phyloP scores from a whole-genome alignment of 2,888 invertebrate genomes.

The Drosophila acutilabella region DNA sequence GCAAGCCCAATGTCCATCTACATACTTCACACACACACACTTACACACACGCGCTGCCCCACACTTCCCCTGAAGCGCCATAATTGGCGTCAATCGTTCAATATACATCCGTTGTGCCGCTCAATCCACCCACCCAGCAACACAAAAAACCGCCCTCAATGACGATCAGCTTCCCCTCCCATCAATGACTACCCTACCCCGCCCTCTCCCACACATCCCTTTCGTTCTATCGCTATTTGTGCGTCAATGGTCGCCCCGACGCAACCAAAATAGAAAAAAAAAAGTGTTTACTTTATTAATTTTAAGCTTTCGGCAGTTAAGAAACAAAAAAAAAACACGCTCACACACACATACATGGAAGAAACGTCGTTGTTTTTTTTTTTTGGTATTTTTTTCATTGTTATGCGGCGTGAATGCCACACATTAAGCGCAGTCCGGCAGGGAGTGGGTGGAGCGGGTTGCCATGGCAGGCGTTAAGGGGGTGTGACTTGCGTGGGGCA shows the following conservation, averaged over 20 bases:
- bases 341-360: slow-evolving; percentile 18
- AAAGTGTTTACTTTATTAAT: slow-evolving; percentile 76
- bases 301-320: slow-evolving; percentile 78
- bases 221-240: slow-evolving; percentile 44
- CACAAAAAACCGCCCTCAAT: slow-evolving; percentile 33
- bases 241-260: slow-evolving; percentile 53
- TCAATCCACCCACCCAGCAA: slow-evolving; percentile 28
- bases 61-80: slow-evolving; percentile 6
- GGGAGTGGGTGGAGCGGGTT: not conserved
- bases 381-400: slow-evolving; percentile 43
- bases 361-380: not conserved
- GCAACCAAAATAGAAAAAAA: slow-evolving; percentile 41
- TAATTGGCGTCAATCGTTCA: slow-evolving; percentile 72
- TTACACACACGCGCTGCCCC: not conserved
- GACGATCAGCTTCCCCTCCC: slow-evolving; percentile 18
- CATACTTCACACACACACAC: slow-evolving; percentile 9
- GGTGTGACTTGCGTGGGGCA: not conserved
- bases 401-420: slow-evolving; percentile 67
- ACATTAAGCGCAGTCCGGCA: slow-evolving; percentile 60
- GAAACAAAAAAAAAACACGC: slow-evolving; percentile 48
- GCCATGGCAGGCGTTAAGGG: not conserved
- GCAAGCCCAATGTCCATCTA: slow-evolving; percentile 43
- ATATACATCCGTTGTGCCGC: slow-evolving; percentile 63
- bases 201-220: not conserved
- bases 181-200: no score